Base-by-base conservation (phyloP, 2,888 invertebrate genomes). In the Epinotia demarniana region DNA sequence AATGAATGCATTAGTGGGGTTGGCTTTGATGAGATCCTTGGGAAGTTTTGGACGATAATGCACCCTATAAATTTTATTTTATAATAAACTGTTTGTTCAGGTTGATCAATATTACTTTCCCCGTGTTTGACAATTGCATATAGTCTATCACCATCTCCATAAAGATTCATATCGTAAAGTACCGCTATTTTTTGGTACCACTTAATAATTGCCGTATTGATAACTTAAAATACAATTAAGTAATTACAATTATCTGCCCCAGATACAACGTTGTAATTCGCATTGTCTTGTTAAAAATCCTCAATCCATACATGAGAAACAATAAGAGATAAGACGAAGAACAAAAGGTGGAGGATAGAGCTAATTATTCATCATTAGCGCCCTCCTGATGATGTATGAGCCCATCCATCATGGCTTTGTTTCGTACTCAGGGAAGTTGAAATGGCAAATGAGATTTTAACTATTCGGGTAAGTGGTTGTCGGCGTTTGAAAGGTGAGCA, bases 281-380 rank as follows among this genome's bases (percentile, higher is more conserved):
- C 58, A 80, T 78, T 60, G 55, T 57, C 46, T 23, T 13, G 16
- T 58, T 55, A 33, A 67, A 72, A 73, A 43, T 33, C 19, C 55
- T 39, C 53, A 55, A 72, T 55, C 66, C 72, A 69, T 77, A 82
- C 55, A 70, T 61, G 49, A 80, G 49, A 81, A 80, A 83, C 80
- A 83, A 85, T 82, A 80, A 79, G 78, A 72, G 79, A 80, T 80
- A 83, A 79, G 78, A 76, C 85, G 85, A 84, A 85, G 84, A 84
- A 82, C 80, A 77, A 76, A 78, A 85, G 85, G 84, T 84, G 83
- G 84, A 86, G 69, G 58, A 87, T 87, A 86, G 86, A 76, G 81
- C 83, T 89, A 89, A 91, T 90, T 90, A 89, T 88, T 90, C 89
- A 89, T 88, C 88, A 89, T 89, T 90, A 89, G 87, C 80, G 79